These are phyloP conservation scores for Patella caerulea DNA, from an alignment of 2,888 invertebrate genomes.

Conservation along the genomic window DNA sequence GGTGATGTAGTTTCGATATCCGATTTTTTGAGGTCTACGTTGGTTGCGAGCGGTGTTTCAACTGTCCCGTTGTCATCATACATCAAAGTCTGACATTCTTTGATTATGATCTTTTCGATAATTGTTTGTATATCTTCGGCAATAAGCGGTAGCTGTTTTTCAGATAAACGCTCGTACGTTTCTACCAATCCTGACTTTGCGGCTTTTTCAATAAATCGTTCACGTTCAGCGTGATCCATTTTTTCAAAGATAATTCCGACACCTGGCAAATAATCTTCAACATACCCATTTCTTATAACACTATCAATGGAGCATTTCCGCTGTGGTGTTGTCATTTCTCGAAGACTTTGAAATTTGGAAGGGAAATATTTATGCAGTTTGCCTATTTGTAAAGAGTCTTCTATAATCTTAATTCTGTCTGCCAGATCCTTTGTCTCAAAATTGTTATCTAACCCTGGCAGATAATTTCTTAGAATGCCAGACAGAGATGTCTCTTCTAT, in stretches of 20 bases:
- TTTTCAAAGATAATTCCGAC: not conserved
- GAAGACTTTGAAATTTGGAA: not conserved
- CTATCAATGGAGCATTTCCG: not conserved
- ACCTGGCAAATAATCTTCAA: not conserved
- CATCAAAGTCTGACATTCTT: not conserved
- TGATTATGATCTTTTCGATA: not conserved
- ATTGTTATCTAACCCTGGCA: not conserved
- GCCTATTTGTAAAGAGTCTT: not conserved
- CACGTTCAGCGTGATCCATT: not conserved
- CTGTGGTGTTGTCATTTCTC: not conserved
- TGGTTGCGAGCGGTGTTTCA: not conserved
- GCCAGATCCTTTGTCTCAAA: not conserved
- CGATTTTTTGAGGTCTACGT: not conserved
- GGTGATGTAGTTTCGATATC: not conserved
- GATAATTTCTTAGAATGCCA: not conserved
- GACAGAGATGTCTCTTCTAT: not conserved
- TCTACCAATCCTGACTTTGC: not conserved
- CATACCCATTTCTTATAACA: not conserved
- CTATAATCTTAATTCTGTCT: not conserved
- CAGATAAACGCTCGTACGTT: not conserved
- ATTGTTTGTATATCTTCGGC: not conserved
- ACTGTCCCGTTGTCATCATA: not conserved
- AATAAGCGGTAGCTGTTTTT: not conserved
- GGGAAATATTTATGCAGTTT: not conserved
- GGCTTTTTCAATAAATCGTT: not conserved